These are phyloP conservation scores for Dioctria linearis DNA, from an alignment of 2,888 invertebrate species.

Conservation along the genomic window DNA sequence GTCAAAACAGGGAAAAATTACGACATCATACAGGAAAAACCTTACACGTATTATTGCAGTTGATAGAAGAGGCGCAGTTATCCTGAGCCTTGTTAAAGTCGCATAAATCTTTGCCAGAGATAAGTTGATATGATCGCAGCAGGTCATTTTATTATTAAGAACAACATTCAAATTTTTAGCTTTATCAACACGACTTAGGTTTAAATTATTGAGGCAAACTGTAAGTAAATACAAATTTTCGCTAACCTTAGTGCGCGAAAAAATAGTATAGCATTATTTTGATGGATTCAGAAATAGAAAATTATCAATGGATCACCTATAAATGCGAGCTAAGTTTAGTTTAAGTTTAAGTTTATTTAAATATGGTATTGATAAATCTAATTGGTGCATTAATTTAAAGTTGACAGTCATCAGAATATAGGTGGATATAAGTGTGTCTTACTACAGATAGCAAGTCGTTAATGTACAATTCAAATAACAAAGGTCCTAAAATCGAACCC, in stretches of 20 bases:
- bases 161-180: neutral
- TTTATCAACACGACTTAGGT: neutral
- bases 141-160: slow-evolving; percentile 9
- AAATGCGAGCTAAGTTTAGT: neutral
- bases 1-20: no score
- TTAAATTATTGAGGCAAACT: neutral
- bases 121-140: neutral
- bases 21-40: neutral
- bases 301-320: neutral
- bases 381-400: neutral
- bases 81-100: no score
- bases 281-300: neutral
- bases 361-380: neutral
- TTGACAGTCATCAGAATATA: slow-evolving; percentile 1
- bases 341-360: neutral
- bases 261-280: neutral
- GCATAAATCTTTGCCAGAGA: neutral
- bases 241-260: neutral
- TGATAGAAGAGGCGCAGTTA: no score
- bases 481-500: slow-evolving; percentile 2
- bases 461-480: neutral
- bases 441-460: neutral
- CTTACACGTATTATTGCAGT: no score
- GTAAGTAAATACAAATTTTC: neutral
- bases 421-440: neutral